These are phyloP conservation scores for Drosophila yooni DNA, from an alignment of 2,888 invertebrate genomes.

Conservation along the genomic window DNA sequence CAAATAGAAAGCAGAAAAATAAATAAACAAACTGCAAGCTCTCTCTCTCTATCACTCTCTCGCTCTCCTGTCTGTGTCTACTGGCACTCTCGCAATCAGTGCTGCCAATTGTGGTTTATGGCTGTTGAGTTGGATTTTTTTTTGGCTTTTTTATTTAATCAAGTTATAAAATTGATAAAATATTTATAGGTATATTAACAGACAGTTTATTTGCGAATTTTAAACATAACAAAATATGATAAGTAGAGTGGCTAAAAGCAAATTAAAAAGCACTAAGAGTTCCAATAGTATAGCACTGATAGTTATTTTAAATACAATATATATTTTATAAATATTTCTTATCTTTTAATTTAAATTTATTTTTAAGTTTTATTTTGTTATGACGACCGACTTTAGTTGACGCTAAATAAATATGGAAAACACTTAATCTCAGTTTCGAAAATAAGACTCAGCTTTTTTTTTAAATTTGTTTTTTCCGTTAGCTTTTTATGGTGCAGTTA, in stretches of 20 bases:
- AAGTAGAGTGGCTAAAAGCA: background rate
- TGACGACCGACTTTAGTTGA: background rate
- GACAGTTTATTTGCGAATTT: background rate
- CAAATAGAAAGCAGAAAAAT: constrained; percentile 55
- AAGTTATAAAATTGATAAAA: background rate
- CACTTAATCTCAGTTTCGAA: background rate
- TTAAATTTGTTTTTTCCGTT: background rate
- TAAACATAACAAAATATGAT: background rate
- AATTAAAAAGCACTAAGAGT: background rate
- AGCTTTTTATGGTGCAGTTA: background rate
- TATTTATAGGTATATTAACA: background rate
- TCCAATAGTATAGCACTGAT: background rate
- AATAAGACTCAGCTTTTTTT: background rate
- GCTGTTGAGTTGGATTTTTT: background rate
- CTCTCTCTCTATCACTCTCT: constrained; percentile 1
- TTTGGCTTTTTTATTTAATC: background rate
- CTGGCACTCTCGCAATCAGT: background rate
- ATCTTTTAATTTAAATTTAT: background rate
- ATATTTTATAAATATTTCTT: background rate
- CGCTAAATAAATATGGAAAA: background rate
- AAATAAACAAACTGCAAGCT: constrained; percentile 57
- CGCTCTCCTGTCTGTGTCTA: background rate
- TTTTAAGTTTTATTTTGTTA: background rate
- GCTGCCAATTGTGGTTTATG: background rate
- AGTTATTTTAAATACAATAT: background rate